Evolutionary conservation across 2,888 invertebrate species (phyloP).

Genomic region (Clostera curtula): DNA sequence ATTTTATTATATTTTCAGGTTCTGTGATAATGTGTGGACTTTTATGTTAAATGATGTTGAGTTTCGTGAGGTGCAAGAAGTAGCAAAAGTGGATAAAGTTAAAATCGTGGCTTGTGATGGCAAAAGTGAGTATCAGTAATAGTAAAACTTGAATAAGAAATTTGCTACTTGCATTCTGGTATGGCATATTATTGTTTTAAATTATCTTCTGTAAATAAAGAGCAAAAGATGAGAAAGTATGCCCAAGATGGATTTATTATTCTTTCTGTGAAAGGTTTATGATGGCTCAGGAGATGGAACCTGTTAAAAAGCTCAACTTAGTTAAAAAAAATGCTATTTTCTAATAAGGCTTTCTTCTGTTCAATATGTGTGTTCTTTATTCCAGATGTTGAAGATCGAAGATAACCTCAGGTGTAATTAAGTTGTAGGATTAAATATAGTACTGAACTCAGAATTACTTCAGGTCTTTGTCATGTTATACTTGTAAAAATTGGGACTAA

Average conservation of each 20-base stretch:
- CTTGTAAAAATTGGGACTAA: conserved; percentile 16
- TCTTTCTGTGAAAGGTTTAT: no score
- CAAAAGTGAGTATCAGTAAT: conserved; percentile 80
- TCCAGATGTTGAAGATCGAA: conserved; percentile 68
- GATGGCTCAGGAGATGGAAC: no score
- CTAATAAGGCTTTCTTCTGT: neutral
- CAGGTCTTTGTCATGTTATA: conserved; percentile 14
- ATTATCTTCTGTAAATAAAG: no score
- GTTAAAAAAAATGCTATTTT: no score
- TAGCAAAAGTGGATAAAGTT: conserved; percentile 93
- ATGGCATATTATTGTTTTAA: no score
- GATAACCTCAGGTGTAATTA: conserved; percentile 34
- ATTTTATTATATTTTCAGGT: conserved; percentile 69
- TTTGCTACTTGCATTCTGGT: no score
- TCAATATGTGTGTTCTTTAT: conserved; percentile 18
- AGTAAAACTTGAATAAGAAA: neutral
- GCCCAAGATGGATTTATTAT: no score
- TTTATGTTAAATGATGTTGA: conserved; percentile 99
- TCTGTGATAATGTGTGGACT: conserved; percentile 99
- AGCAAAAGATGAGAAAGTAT: no score
- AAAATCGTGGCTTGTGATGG: conserved; percentile 99
- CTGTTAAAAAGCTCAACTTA: no score
- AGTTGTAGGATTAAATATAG: conserved; percentile 22
- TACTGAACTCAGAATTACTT: conserved; percentile 21
- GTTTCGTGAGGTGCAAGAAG: conserved; percentile 95